Evolutionary conservation across 2,113 vertebrate species (phyloP), one percentile per base, ranked within the genome.

Genomic region (Calidris pugnax): DNA sequence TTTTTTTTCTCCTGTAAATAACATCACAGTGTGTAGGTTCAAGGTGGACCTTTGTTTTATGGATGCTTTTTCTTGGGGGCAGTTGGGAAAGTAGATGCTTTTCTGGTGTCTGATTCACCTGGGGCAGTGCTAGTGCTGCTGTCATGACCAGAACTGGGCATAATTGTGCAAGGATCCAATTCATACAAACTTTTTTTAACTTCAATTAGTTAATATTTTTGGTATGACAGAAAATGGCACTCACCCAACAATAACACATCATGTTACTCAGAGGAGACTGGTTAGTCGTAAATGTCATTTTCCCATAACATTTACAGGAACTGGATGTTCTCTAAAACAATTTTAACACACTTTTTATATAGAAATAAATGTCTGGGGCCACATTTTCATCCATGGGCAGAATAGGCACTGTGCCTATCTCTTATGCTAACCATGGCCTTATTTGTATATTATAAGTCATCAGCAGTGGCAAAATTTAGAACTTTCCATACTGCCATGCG

Each of bases 251-350:
- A 97, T 87, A 98, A 97, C 87, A 97, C 96, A 90, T 98, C 90
- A 90, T 86, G 72, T 96, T 97, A 93, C 93, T 93, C 91, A 90
- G 90, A 97, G 93, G 93, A 96, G 95, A 89, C 92, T 21, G 50
- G 81, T 95, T 95, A 95, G 96, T 97, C 20, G 19, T 98, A 97
- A 98, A 97, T 98, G 91, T 94, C 74, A 95, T 98, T 98, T 98
- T 97, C 90, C 64, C 96, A 97, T 95, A 97, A 96, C 96, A 97
- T 95, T 98, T 98, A 93, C 96, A 97, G 96, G 97, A 98, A 97
- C 94, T 97, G 87, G 83, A 98, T 95, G 97, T 98, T 98, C 97
- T 96, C 43, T 86, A 88, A 97, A 98, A 96, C 69, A 90, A 94
- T 94, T 97, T 96, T 90, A 97, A 95, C 43, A 90, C 55, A 92